Conservation (phyloP, 2,888 invertebrate genomes). For the Pelosia muscerda region DNA sequence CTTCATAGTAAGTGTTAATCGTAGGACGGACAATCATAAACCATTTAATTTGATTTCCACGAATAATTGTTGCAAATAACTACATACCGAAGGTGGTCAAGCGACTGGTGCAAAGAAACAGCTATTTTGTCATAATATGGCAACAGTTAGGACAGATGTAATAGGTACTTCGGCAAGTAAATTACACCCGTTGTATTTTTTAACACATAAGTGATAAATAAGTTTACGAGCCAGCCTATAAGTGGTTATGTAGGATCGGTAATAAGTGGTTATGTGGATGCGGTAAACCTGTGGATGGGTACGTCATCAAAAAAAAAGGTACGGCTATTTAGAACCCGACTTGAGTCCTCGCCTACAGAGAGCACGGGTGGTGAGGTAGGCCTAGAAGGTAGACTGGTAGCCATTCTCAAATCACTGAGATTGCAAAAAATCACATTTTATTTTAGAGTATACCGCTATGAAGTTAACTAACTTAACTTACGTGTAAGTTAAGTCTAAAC, state of each 20-base stretch:
- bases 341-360: too few relatives aligned
- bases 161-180: background rate
- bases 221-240: background rate
- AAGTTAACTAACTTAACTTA: too few relatives aligned
- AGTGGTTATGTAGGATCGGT: background rate
- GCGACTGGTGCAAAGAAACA: slow-evolving; percentile 2
- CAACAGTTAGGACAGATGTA: slow-evolving; percentile 4
- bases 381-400: too few relatives aligned
- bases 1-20: too few relatives aligned
- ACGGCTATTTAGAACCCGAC: too few relatives aligned
- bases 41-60: slow-evolving; percentile 8
- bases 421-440: too few relatives aligned
- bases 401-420: too few relatives aligned
- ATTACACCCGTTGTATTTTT: slow-evolving; percentile 4
- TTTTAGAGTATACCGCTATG: too few relatives aligned
- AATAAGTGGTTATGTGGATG: background rate
- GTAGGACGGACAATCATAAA: slow-evolving; percentile 1
- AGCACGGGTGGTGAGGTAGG: too few relatives aligned
- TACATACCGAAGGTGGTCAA: background rate
- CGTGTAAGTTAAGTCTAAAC: too few relatives aligned
- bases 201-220: slow-evolving; percentile 2
- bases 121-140: background rate
- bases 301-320: background rate
- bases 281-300: background rate
- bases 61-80: slow-evolving; percentile 13